Percentiles rank a stretch among this genome's conserved stretches.
Evolutionary conservation across 30 jellyfish, hydroid and myxozoan species (phyloP).

Genomic region (Chrysaora quinquecirrha): DNA sequence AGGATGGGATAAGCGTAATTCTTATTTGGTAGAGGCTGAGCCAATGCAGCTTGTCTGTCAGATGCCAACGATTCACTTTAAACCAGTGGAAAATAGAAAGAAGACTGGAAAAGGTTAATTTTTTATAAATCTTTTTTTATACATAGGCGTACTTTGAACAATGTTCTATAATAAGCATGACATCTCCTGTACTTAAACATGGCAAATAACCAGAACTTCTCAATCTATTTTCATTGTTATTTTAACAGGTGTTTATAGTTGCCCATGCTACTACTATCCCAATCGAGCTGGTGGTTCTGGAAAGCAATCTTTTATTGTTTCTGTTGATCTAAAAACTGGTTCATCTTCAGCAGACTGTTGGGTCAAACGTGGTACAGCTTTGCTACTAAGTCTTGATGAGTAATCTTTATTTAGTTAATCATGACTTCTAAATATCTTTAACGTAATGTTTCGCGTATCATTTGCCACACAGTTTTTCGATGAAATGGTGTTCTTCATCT

Average conservation of each 20-base stretch:
- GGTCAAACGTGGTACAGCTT: conserved; percentile 97
- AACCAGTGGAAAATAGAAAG: conserved; percentile 92
- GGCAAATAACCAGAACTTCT: too few species aligned
- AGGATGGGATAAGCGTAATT: conserved; percentile 94
- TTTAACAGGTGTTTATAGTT: conserved; percentile 69
- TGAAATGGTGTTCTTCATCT: too few species aligned
- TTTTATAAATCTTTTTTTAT: neutral
- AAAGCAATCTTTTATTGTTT: conserved; percentile 85
- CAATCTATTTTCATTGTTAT: neutral
- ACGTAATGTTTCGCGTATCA: too few species aligned
- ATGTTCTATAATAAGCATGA: neutral
- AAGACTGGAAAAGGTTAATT: conserved; percentile 85
- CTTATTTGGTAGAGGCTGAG: conserved; percentile 91
- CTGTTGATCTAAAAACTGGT: conserved; percentile 96
- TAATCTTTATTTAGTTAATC: too few species aligned
- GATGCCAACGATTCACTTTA: conserved; percentile 92
- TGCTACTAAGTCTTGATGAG: conserved; percentile 93
- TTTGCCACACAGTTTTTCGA: too few species aligned
- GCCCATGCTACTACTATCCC: conserved; percentile 96
- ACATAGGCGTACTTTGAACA: neutral
- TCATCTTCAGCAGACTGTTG: conserved; percentile 86
- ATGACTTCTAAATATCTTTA: too few species aligned
- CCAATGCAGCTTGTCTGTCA: conserved; percentile 98
- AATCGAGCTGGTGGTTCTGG: conserved; percentile 91
- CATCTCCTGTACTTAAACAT: neutral